These are phyloP conservation scores for Cuniculus paca DNA, from an alignment of 2,797 vertebrate species.

Conservation along the genomic window DNA sequence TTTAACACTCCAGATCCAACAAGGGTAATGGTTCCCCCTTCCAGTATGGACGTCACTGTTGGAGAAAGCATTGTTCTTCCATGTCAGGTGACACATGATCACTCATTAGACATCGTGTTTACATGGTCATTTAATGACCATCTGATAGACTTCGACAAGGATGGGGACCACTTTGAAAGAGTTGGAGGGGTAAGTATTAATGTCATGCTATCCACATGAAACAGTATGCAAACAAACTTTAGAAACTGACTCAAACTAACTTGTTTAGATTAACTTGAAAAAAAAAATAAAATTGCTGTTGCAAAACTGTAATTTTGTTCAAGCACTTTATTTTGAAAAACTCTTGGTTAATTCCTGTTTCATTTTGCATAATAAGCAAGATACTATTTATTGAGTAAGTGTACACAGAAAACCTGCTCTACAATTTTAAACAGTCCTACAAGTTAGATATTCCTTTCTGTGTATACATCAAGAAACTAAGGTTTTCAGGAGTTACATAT, in stretches of 20 bases:
- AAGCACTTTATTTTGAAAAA: not conserved
- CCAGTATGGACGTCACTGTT: constrained; percentile 96
- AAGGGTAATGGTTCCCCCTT: constrained; percentile 93
- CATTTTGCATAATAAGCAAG: not conserved
- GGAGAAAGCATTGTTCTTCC: constrained; percentile 98
- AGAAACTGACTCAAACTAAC: not conserved
- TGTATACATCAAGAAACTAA: not conserved
- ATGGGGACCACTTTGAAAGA: constrained; percentile 97
- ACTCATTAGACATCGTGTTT: constrained; percentile 95
- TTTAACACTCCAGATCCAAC: constrained; percentile 93
- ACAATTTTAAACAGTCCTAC: not conserved
- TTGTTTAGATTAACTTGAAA: not conserved
- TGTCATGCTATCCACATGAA: not conserved
- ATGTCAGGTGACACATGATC: constrained; percentile 97
- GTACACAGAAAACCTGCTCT: not conserved
- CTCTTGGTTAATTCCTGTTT: not conserved
- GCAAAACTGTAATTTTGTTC: not conserved
- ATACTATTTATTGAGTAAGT: not conserved
- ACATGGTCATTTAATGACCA: constrained; percentile 98
- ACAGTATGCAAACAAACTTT: not conserved
- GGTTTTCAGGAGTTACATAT: not conserved
- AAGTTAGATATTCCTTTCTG: not conserved
- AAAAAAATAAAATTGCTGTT: not conserved
- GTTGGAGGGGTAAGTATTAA: constrained; percentile 97
- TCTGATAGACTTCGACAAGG: constrained; percentile 96